Evolutionary conservation across 2,113 vertebrate genomes (phyloP), one percentile per base, ranked within the genome.

Genomic region (Triplophysa tibetana): DNA sequence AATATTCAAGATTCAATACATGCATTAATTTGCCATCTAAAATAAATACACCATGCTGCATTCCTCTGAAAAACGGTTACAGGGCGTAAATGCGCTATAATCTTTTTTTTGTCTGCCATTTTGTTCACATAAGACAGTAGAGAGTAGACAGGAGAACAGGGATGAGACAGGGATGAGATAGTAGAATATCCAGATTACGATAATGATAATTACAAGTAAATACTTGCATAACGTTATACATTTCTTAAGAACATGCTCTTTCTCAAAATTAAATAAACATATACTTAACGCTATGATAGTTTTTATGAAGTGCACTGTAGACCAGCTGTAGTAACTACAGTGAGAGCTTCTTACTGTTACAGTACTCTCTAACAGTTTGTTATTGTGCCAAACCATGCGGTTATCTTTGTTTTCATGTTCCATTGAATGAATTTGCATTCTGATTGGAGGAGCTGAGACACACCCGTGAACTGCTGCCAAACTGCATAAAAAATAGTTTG

Each of bases 361-460:
- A 17, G 14, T 19, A 54, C 5, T 52, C 1, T 56, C 6, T 56
- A 56, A 56, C 19, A 5, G 8, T 56, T 56, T 23, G 10, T 41
- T 26, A 1, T 45, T 45, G 1, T 45, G 33, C 38, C 14, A 12
- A 1, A 23, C 8, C 64, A 48, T 43, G 19, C 38, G 26, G 33
- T n/a, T 58, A 19, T 21, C 33, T 74, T 19, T 17, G n/a, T 60
- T n/a, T 11, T n/a, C 9, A 4, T 58, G 24, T 58, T 73, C 4
- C 26, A 26, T 58, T 58, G 70, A 54, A 29, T 29, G 26, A 60
- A 43, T 11, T 62, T 11, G 6, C 29, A 61, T 29, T 52, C 17
- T 66, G 63, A 67, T 75, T 60, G 73, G 65, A n/a, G 16, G 29
- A 33, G 8, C n/a, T 43, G 56, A 50, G n/a, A 70, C 26, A 54